These are phyloP conservation scores for Thymelicus acteon DNA, from an alignment of 2,888 invertebrate species.

Conservation along the genomic window DNA sequence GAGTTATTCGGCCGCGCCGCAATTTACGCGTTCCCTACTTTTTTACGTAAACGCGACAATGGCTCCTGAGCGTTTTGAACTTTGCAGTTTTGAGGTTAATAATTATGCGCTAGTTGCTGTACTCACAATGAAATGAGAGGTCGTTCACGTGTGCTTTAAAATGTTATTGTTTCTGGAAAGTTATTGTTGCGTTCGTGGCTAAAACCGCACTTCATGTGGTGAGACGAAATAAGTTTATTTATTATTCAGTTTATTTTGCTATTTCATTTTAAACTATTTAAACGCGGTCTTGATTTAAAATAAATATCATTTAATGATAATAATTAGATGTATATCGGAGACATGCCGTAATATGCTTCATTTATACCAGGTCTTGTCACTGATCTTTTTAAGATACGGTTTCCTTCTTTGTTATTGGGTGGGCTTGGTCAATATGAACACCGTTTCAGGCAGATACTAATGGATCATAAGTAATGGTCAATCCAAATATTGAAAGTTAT, in stretches of 20 bases:
- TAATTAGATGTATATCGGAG: too few species aligned
- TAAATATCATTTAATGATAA: too few species aligned
- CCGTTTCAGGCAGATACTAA: too few species aligned
- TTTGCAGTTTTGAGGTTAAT: constrained; percentile 28
- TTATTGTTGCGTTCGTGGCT: constrained; percentile 5
- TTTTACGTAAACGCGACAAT: constrained; percentile 33
- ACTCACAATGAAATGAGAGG: constrained; percentile 2
- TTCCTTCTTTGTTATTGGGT: too few species aligned
- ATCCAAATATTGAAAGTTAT: too few species aligned
- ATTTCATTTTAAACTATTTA: neutral
- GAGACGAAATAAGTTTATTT: constrained; percentile 16
- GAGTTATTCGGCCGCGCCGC: constrained; percentile 19
- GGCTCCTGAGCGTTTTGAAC: constrained; percentile 21
- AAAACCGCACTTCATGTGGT: constrained; percentile 1
- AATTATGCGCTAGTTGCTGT: constrained; percentile 25
- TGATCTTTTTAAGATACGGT: too few species aligned
- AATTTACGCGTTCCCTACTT: constrained; percentile 26
- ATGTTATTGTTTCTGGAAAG: constrained; percentile 14
- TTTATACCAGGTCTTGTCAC: too few species aligned
- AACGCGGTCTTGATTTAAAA: too few species aligned
- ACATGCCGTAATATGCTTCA: too few species aligned
- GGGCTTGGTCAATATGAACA: too few species aligned
- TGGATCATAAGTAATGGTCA: too few species aligned
- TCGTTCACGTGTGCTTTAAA: constrained; percentile 13
- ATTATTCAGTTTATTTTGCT: neutral